phyloP scores from a whole-genome alignment of 2,888 invertebrate genomes.

The Aphidoletes aphidimyza region DNA sequence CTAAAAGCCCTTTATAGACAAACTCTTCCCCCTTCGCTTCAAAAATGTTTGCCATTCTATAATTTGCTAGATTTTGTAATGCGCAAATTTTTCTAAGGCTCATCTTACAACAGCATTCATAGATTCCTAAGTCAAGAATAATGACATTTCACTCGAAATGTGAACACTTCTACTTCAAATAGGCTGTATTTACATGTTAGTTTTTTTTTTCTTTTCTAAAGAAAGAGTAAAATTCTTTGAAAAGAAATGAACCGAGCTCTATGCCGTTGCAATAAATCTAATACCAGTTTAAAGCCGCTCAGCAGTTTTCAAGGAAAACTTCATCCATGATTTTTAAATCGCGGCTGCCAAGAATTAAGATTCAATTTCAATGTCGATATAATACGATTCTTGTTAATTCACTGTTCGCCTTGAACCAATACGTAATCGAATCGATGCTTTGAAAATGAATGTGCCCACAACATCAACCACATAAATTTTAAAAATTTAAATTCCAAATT shows the following conservation, averaged over 20 bases:
- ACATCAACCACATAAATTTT: background rate
- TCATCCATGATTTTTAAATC: background rate
- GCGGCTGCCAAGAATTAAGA: background rate
- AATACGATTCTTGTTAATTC: background rate
- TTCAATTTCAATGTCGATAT: background rate
- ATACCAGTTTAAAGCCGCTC: background rate
- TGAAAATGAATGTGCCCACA: background rate
- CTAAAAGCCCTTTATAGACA: background rate
- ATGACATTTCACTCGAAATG: too few relatives aligned
- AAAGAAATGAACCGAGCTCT: too few relatives aligned
- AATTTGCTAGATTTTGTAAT: too few relatives aligned
- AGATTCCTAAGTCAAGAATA: too few relatives aligned
- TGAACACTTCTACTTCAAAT: too few relatives aligned
- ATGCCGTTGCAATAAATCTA: background rate
- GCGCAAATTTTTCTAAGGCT: too few relatives aligned
- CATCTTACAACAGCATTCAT: too few relatives aligned
- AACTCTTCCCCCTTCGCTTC: background rate
- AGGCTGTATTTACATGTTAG: too few relatives aligned
- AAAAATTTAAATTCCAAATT: constrained; percentile 4
- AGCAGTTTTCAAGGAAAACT: background rate
- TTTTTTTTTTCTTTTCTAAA: too few relatives aligned
- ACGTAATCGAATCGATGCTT: background rate
- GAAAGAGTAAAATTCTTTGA: background rate
- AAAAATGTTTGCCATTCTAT: background rate
- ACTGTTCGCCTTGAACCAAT: background rate